Base-by-base conservation (phyloP, 2,888 invertebrate genomes). In the Loripinus fragilis region DNA sequence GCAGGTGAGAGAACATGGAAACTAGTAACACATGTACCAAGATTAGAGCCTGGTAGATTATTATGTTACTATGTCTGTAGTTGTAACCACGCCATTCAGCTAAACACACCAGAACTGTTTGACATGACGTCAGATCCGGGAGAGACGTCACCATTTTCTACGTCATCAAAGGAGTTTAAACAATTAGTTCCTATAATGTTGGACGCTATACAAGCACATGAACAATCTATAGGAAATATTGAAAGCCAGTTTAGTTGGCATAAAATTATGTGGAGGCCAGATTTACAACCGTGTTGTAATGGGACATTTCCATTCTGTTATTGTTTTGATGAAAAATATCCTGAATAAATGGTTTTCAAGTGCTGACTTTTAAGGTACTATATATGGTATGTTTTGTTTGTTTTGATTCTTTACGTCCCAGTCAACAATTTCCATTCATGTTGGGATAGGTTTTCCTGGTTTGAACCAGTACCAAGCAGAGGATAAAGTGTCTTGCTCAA, bases 51-150 rank as follows among this genome's bases (percentile, higher is more conserved):
- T 15, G 92, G 92, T 2, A 88, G 89, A 8, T 78, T 89, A 12
- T 78, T 73, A 35, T 94, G 93, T 80, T 48, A 52, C 0, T 83
- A 85, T 33, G 71, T 81, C 12, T 87, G 87, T 72, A 84, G 81
- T 48, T 94, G 93, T 79, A 80, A 76, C 65, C 82, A 83, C 15
- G 89, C 92, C 17, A 60, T 83, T 50, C 85, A 92, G 7, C 93
- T 94, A 70, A 87, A 93, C 65, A 93, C 93, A 3, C 95, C 94
- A 12, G 85, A 93, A 23, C 85, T 95, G 12, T 94, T 92, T 83
- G 93, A 95, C 74, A 87, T 95, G 69, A 91, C 90, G 28, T 85
- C 86, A 50, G 94, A 95, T 87, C 94, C 94, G 0, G 91, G 90
- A n/a, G 95, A 95, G 85, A 86, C 85, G 33, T 90, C 89, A 64